Evolutionary conservation across 2,797 vertebrate species (phyloP).

Genomic region (Odontamblyopus lacepedii): DNA sequence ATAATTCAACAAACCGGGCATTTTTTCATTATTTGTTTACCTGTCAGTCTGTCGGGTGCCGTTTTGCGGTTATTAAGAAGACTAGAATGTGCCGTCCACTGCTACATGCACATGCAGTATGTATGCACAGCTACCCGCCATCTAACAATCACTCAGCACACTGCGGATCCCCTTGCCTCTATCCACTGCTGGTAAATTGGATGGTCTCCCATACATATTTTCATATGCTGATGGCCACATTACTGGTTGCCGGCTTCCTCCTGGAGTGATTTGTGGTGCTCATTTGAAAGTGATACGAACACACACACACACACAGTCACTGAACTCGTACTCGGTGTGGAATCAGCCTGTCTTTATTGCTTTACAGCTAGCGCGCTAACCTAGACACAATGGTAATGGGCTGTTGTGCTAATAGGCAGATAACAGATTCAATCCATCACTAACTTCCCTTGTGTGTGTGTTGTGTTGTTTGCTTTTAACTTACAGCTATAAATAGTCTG

Average conservation of each 20-base stretch:
- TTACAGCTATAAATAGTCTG: conserved; percentile 31
- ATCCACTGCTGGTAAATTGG: conserved; percentile 71
- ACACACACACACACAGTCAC: conserved; percentile 67
- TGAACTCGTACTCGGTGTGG: conserved; percentile 74
- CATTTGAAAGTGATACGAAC: conserved; percentile 76
- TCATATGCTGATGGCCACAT: conserved; percentile 77
- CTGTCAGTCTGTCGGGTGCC: conserved; percentile 42
- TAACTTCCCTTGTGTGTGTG: conserved; percentile 41
- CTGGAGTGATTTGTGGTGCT: conserved; percentile 79
- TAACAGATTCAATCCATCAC: conserved; percentile 79
- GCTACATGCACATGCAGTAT: conserved; percentile 34
- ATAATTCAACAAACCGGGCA: conserved; percentile 69
- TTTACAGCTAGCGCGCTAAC: conserved; percentile 68
- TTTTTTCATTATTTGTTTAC: conserved; percentile 62
- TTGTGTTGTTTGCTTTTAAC: conserved; percentile 64
- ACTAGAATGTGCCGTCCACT: conserved; percentile 28
- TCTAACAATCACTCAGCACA: conserved; percentile 75
- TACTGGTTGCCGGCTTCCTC: conserved; percentile 68
- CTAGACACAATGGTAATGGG: conserved; percentile 73
- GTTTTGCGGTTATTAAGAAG: conserved; percentile 52
- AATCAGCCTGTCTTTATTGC: conserved; percentile 74
- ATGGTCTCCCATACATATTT: conserved; percentile 71
- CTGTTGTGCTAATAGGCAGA: conserved; percentile 79
- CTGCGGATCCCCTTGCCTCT: conserved; percentile 62
- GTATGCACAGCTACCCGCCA: conserved; percentile 48